Evolutionary conservation across 2,888 invertebrate species (phyloP), one percentile per base, ranked within the genome.

Genomic region (Imbricaverruca yamaguchii): DNA sequence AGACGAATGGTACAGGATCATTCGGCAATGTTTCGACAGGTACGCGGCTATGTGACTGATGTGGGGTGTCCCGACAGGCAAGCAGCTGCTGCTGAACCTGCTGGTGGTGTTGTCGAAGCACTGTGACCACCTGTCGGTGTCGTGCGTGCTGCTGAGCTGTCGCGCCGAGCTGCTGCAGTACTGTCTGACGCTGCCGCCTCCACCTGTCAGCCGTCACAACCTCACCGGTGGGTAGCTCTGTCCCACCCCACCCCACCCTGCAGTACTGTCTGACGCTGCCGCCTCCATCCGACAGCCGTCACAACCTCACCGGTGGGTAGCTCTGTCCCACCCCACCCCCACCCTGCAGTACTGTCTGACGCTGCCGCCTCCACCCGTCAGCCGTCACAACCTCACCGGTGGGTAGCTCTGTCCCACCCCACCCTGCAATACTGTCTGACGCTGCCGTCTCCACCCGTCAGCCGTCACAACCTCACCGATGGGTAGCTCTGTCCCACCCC

Each of bases 51-150:
- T 39, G 56, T 80, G 39, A n/a, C 65, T 39, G 63, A 8, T 13
- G 39, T 53, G 39, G 13, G 59, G 39, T 65, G 9, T 57, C n/a
- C 21, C 39, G 61, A 1, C 81, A 84, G 84, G 84, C 65, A 84
- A 97, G 86, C 94, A 95, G 87, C 90, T 98, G 84, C 90, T 99
- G 82, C 89, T 97, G 84, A 97, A 98, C 89, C 89, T 99, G 83
- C 90, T 98, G 86, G 92, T 98, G 81, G 94, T 96, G 0, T 90
- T 96, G 83, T 93, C 95, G 0, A 93, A 94, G 84, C 96, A 96
- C 87, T 92, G 93, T 85, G 96, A 97, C 88, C 95, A 96, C 88
- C 89, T 96, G 83, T 93, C 93, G 0, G 93, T 97, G 18, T 94
- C 96, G 0, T 91, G 94, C 80, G 92, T 94, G 81, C 88, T 96